A percentile compares a stretch with the other conserved stretches of the same genome.
Evolutionary conservation across 1,140 invertebrate species (phyloP).

Genomic region (Orius insidiosus): DNA sequence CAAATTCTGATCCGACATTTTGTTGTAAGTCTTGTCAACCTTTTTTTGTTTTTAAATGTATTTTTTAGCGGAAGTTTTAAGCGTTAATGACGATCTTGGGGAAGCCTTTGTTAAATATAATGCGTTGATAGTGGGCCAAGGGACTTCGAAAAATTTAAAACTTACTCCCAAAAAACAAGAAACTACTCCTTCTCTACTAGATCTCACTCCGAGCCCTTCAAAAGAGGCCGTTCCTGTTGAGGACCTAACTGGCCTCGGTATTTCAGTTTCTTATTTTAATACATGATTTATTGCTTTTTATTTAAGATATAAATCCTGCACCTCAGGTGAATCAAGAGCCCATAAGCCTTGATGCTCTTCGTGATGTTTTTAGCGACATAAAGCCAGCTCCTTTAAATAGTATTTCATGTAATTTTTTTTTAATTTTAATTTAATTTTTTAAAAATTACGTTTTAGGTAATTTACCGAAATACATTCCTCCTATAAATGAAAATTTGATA

Average conservation of each 20-base stretch:
- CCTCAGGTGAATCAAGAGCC: constrained; percentile 3
- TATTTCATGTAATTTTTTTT: too few species aligned
- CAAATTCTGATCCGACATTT: constrained; percentile 49
- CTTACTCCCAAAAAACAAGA: not conserved
- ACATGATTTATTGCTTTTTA: not conserved
- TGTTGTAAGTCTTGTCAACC: constrained; percentile 31
- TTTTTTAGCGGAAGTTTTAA: constrained; percentile 51
- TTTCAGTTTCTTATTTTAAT: not conserved
- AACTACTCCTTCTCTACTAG: constrained; percentile 29
- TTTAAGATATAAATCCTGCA: not conserved
- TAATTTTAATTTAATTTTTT: too few species aligned
- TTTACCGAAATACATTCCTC: too few species aligned
- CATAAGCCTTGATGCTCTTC: not conserved
- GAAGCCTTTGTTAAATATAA: constrained; percentile 60
- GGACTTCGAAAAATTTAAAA: not conserved
- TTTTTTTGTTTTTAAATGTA: constrained; percentile 2
- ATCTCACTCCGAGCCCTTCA: constrained; percentile 26
- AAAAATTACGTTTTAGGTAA: too few species aligned
- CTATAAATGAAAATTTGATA: too few species aligned
- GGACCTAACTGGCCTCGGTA: constrained; percentile 8
- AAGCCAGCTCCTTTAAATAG: not conserved
- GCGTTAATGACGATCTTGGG: constrained; percentile 60
- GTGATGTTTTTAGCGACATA: not conserved
- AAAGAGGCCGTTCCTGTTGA: constrained; percentile 15
- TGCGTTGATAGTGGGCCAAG: constrained; percentile 27